Conservation (phyloP, 2,888 invertebrate species). For the Holacanthella duospinosa region DNA sequence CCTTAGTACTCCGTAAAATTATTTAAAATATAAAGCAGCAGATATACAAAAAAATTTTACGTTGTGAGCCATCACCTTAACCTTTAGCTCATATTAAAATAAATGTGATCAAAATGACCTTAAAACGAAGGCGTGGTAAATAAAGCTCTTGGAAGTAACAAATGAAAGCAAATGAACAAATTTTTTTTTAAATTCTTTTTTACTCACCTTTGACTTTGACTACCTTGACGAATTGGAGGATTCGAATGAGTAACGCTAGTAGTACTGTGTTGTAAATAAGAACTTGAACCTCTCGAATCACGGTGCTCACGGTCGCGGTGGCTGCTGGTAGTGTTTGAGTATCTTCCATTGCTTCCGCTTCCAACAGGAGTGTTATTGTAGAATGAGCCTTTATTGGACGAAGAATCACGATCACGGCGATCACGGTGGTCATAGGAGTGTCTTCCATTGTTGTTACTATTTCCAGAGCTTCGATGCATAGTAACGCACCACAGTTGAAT, state of each 20-base stretch:
- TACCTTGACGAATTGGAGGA: background rate
- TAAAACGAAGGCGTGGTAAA: too few relatives aligned
- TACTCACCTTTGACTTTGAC: background rate
- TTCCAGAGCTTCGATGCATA: background rate
- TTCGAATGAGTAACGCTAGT: background rate
- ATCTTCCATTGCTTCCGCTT: background rate
- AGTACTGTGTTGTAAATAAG: background rate
- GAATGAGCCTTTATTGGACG: background rate
- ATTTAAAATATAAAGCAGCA: background rate
- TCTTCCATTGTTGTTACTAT: background rate
- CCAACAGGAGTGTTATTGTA: background rate
- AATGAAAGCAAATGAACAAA: too few relatives aligned
- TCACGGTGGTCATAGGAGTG: conserved; percentile 3
- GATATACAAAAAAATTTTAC: too few relatives aligned
- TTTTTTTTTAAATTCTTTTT: too few relatives aligned
- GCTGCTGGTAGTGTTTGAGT: background rate
- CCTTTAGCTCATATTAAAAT: too few relatives aligned
- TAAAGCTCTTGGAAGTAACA: too few relatives aligned
- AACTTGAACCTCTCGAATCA: background rate
- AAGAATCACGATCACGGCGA: background rate
- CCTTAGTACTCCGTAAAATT: background rate
- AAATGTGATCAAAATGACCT: too few relatives aligned
- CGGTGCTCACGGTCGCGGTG: background rate
- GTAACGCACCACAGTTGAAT: too few relatives aligned
- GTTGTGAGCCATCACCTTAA: too few relatives aligned